Evolutionary conservation across 1,140 invertebrate species (phyloP), one percentile per base, ranked within the genome.

Genomic region (Whitmania pigra): DNA sequence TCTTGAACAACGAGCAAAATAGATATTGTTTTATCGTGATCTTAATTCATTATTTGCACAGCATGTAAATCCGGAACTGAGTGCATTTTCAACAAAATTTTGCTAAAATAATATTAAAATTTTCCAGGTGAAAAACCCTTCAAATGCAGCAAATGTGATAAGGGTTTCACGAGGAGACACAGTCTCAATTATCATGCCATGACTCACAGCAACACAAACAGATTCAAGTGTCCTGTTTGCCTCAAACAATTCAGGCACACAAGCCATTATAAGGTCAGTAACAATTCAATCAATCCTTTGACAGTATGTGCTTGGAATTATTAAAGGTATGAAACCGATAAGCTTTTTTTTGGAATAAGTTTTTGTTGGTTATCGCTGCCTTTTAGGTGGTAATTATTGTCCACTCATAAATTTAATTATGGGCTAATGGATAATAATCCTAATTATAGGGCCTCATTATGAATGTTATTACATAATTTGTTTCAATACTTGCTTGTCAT

Each of bases 121-220:
- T 68, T 29, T 68, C 36, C 69, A 85, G 85, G 86, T 53, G 87
- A 88, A 69, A 88, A 88, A 75, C 87, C 87, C 4, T 88, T 87
- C 75, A 83, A 86, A 69, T 88, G 87, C 79, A 80, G 83, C 49
- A 84, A 87, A 67, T 88, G 87, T 76, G 80, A 83, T 69, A 83
- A 85, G 17, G 86, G 86, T 53, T 88, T 88, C 75, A 88, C 87
- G 0, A 78, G 87, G 31, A 84, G 87, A 71, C 87, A 88, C 77
- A 87, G 86, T 69, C 81, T 88, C 20, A 88, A 88, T 73, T 88
- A 88, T 76, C 87, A 88, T 76, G 86, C 87, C 85, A 76, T 88
- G 53, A 88, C 88, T 74, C 87, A 88, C 77, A 83, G 85, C 75
- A 87, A 88, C 80, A 84, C 86, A 77, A 87, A 86, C 15, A 81